phyloP scores from a whole-genome alignment of 2,888 invertebrate genomes.

The Ectemnius continuus region DNA sequence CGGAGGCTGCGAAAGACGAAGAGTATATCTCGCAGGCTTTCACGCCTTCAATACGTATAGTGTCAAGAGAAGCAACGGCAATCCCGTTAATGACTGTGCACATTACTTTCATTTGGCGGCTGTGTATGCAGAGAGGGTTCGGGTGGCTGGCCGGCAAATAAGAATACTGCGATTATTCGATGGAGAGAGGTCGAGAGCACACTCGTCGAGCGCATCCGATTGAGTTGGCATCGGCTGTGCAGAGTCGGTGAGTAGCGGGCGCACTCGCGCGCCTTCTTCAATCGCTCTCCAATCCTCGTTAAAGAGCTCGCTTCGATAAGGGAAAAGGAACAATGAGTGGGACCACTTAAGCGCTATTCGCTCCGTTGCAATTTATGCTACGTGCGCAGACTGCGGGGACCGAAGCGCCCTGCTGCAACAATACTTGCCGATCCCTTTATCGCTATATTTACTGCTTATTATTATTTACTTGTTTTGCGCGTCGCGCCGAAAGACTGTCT shows the following conservation, averaged over 20 bases:
- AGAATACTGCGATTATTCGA: not conserved
- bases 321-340: not conserved
- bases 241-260: not conserved
- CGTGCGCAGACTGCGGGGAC: not conserved
- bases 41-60: too few relatives aligned
- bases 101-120: not conserved
- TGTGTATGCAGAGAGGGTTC: not conserved
- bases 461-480: not conserved
- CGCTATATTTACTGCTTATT: too few relatives aligned
- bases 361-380: not conserved
- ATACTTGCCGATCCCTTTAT: too few relatives aligned
- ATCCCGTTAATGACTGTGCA: not conserved
- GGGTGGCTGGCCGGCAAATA: not conserved
- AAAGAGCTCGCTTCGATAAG: not conserved
- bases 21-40: too few relatives aligned
- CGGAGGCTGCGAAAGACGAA: too few relatives aligned
- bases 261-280: not conserved
- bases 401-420: too few relatives aligned
- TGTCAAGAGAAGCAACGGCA: not conserved
- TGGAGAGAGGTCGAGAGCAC: not conserved
- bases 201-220: not conserved
- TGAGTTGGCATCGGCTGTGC: constrained; percentile 3
- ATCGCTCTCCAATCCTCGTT: not conserved
- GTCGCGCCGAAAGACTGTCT: not conserved
- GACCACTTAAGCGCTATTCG: not conserved